Base-by-base conservation (phyloP, 1,140 invertebrate species). In the Ctenoplectra terminalis region DNA sequence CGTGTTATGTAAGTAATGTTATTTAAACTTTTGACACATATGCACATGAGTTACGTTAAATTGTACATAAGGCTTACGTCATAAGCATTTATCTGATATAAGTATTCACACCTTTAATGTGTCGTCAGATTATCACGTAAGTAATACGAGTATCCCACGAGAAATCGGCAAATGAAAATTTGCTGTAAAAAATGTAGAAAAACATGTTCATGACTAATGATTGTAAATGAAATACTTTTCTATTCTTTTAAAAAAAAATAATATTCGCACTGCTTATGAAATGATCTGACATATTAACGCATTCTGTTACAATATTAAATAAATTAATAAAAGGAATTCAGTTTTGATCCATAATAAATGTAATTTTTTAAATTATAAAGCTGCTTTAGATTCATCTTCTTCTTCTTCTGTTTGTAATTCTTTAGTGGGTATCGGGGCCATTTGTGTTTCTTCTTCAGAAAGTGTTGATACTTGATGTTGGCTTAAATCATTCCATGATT, bases 401-500 rank as follows among this genome's bases (percentile, higher is more conserved):
- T 92, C 91, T 9, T 91, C 89, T 34, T 91, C 91, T 4, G 66
- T 84, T n/a, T 81, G 56, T 1, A 48, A 60, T 37, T 77, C 79
- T 6, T 81, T 76, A 9, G 31, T 66, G 13, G 50, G 61, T 71
- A 83, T 60, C n/a, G 89, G 87, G 0, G 78, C 92, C 81, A 92
- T 92, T 23, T 86, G 87, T 29, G 85, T 90, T 13, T 91, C 92
- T 60, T 93, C 92, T 0, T 92, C 90, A 0, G 79, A 11, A 50
- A 81, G 23, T 0, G 64, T 37, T 7, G 52, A 1, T 5, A 15
- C 34, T 40, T 83, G 66, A n/a, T 63, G 67, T 0, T 90, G 26
- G 82, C 60, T 90, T 26, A 76, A 46, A 70, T 93, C 88, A 88
- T 97, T 96, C 96, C 96, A 97, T 5, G 94, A 91, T 90, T 96